These are phyloP conservation scores for Tetheella fluctuosa DNA, from an alignment of 2,888 invertebrate species.

Conservation along the genomic window DNA sequence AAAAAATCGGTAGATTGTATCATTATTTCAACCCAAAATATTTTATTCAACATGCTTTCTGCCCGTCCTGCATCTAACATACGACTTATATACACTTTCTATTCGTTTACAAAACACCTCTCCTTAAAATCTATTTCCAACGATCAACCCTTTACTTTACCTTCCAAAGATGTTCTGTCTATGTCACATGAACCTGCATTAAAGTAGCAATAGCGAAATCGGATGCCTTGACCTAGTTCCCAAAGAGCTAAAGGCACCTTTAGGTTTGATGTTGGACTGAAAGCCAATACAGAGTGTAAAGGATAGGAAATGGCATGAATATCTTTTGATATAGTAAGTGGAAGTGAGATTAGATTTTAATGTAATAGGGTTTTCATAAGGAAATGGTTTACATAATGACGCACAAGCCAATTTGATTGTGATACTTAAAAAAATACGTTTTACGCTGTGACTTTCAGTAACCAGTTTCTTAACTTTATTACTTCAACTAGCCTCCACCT, in stretches of 20 bases:
- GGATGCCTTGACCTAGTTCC: conserved; percentile 5
- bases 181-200: conserved; percentile 3
- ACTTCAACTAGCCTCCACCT: too few species aligned
- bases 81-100: background rate
- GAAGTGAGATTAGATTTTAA: background rate
- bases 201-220: conserved; percentile 1
- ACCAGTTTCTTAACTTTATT: too few species aligned
- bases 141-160: background rate
- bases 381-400: too few species aligned
- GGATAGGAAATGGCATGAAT: background rate
- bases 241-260: background rate
- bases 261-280: background rate
- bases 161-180: conserved; percentile 1
- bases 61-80: background rate
- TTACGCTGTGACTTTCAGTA: too few species aligned
- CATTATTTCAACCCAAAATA: background rate
- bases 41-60: background rate
- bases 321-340: background rate
- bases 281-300: background rate
- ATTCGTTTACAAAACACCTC: background rate
- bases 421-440: too few species aligned
- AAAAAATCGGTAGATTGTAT: too few species aligned
- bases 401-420: too few species aligned
- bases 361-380: too few species aligned
- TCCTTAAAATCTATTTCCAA: background rate